phyloP scores from a whole-genome alignment of 2,113 vertebrate genomes.

The human region DNA sequence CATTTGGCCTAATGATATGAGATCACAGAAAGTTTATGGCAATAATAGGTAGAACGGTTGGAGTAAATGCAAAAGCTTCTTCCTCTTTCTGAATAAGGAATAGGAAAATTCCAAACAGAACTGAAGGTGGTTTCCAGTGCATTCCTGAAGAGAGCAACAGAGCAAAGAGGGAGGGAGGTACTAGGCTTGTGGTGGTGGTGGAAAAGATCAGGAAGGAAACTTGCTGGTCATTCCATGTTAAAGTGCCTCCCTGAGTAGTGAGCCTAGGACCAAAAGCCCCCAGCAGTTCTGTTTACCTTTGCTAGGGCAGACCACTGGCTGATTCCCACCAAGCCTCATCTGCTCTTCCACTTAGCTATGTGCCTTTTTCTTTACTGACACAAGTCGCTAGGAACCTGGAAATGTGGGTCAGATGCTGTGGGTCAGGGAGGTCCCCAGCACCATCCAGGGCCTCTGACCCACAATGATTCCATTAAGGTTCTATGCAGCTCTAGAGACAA shows the following conservation, averaged over 20 bases:
- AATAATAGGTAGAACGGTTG: background rate
- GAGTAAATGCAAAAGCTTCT: background rate
- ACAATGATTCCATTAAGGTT: background rate
- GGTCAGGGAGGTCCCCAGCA: background rate
- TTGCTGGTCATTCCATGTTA: background rate
- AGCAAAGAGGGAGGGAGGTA: background rate
- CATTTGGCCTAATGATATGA: background rate
- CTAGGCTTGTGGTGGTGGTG: background rate
- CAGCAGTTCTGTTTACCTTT: background rate
- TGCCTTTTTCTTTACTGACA: background rate
- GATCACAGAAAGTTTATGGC: background rate
- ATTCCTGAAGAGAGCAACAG: background rate
- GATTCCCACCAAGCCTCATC: background rate
- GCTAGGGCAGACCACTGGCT: background rate
- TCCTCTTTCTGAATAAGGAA: background rate
- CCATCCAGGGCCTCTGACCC: background rate
- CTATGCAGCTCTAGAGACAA: background rate
- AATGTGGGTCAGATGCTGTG: background rate
- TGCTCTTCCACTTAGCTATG: background rate
- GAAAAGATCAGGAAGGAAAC: background rate
- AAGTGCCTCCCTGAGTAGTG: background rate
- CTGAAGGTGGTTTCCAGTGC: background rate
- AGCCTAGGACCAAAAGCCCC: background rate
- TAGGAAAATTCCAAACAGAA: background rate
- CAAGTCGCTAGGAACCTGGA: slow-evolving; percentile 5